phyloP scores from a whole-genome alignment of 2,113 vertebrate species.

The Nycticebus coucang region DNA sequence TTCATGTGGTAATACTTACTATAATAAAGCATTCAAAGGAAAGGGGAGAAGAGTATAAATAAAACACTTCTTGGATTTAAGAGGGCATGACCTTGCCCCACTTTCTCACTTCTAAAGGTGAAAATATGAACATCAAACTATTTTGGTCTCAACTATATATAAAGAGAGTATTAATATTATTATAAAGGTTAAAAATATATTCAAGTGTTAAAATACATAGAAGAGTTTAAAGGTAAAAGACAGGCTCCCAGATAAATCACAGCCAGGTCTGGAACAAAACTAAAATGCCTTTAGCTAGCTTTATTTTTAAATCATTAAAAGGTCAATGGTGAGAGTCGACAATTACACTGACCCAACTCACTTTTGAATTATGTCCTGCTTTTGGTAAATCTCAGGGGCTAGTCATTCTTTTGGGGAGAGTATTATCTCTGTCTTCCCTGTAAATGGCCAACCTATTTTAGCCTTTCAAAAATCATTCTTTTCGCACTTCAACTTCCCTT shows the following conservation, averaged over 20 bases:
- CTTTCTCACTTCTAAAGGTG: slow-evolving; percentile 46
- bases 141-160: slow-evolving; percentile 27
- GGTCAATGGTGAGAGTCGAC: background rate
- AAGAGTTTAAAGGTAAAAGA: background rate
- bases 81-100: slow-evolving; percentile 33
- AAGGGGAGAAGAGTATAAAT: slow-evolving; percentile 8
- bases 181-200: background rate
- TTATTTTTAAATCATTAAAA: background rate
- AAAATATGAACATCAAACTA: slow-evolving; percentile 27
- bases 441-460: background rate
- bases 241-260: background rate
- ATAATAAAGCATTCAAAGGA: slow-evolving; percentile 39
- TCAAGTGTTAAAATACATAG: background rate
- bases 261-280: background rate
- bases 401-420: background rate
- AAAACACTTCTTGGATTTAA: slow-evolving; percentile 59
- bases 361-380: background rate
- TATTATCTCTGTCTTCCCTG: background rate
- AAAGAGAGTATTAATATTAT: background rate
- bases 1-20: slow-evolving; percentile 52
- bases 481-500: background rate
- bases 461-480: background rate
- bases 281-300: background rate
- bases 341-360: background rate
- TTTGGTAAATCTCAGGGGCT: background rate